Evolutionary conservation across 1,140 invertebrate genomes (phyloP), one percentile per base, ranked within the genome.

Genomic region (Physella acuta): DNA sequence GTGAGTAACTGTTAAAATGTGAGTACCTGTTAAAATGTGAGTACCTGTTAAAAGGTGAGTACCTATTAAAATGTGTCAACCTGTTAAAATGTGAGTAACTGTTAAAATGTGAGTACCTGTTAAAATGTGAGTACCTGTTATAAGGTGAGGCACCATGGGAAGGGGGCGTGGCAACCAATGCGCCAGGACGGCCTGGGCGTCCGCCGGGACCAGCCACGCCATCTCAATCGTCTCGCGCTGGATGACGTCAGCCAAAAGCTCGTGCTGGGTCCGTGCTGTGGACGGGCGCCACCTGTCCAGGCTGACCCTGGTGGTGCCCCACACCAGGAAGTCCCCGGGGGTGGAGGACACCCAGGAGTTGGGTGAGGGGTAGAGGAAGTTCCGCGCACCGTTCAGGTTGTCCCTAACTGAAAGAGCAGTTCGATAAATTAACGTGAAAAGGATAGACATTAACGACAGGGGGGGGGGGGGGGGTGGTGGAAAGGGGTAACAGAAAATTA

Each of bases 91-190:
- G n/a, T n/a, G n/a, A n/a, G n/a, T n/a, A n/a, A n/a, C n/a, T n/a
- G n/a, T n/a, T n/a, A n/a, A n/a, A n/a, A n/a, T n/a, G n/a, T n/a
- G n/a, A n/a, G n/a, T n/a, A n/a, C n/a, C n/a, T n/a, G n/a, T n/a
- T n/a, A n/a, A n/a, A n/a, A n/a, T n/a, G n/a, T n/a, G n/a, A n/a
- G 39, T 55, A 55, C 53, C 53, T 20, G 26, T 55, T 14, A 55
- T 55, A 24, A 55, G 53, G 24, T 55, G 53, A 14, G 8, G 8
- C 11, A 8, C 24, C 53, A 55, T 55, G 5, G 17, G 17, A n/a
- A 55, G 26, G 5, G 24, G 53, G 26, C 53, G 53, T 24, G 53
- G 53, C 5, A 5, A 28, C 53, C 53, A 55, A 8, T 55, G 8
- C 24, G 5, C 24, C 53, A 55, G 5, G 26, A 55, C 53, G 17